Evolutionary conservation across 2,888 invertebrate species (phyloP).

Genomic region (Arrhopalites spinosus): DNA sequence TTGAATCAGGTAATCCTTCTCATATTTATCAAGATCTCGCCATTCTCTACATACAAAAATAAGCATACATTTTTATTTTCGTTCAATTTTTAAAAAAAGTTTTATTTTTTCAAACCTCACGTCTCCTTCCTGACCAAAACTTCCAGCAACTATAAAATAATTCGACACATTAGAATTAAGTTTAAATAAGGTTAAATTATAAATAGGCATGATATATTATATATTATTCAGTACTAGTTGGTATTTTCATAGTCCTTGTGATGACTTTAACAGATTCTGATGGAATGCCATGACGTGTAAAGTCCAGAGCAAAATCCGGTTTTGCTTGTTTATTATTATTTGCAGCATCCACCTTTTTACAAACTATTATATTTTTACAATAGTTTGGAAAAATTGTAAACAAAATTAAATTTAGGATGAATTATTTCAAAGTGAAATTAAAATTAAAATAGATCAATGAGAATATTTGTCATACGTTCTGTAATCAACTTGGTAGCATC

Average conservation of each 20-base stretch:
- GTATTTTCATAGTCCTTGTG: slow-evolving; percentile 76
- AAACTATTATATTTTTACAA: slow-evolving; percentile 66
- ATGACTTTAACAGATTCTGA: slow-evolving; percentile 86
- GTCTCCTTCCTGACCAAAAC: slow-evolving; percentile 84
- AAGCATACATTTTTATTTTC: too few relatives aligned
- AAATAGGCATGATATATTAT: too few relatives aligned
- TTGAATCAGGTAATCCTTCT: slow-evolving; percentile 78
- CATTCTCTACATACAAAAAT: slow-evolving; percentile 65
- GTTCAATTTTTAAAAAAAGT: background rate
- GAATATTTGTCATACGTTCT: slow-evolving; percentile 65
- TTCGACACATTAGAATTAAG: too few relatives aligned
- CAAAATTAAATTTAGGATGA: too few relatives aligned
- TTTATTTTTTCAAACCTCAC: slow-evolving; percentile 59
- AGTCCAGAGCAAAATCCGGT: slow-evolving; percentile 65
- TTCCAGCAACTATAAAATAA: slow-evolving; percentile 67
- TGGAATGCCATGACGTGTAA: slow-evolving; percentile 78
- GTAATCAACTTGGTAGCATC: slow-evolving; percentile 74
- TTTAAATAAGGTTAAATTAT: too few relatives aligned
- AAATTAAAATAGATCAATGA: background rate
- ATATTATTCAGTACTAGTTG: too few relatives aligned
- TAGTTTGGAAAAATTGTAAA: too few relatives aligned
- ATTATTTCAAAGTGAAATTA: too few relatives aligned
- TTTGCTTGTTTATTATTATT: background rate
- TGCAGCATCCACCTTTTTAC: slow-evolving; percentile 79
- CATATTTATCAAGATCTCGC: slow-evolving; percentile 72